These are phyloP conservation scores for Hafferia zeledoni DNA, from an alignment of 2,797 vertebrate species.

Conservation along the genomic window DNA sequence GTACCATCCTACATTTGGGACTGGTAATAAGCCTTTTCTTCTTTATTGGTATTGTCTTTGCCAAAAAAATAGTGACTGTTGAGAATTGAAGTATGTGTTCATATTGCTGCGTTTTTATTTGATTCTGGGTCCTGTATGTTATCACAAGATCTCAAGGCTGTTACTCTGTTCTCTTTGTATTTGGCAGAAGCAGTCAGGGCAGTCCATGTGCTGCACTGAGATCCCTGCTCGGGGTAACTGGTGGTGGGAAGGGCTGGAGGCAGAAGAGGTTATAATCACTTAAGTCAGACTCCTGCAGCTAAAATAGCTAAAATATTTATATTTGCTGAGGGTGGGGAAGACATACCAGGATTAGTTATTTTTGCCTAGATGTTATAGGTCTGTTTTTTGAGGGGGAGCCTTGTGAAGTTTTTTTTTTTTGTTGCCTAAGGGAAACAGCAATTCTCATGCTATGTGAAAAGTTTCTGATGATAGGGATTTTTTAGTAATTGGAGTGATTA, in stretches of 20 bases:
- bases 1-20: constrained; percentile 62
- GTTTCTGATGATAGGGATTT: background rate
- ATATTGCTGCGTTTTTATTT: background rate
- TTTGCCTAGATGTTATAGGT: background rate
- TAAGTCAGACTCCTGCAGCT: background rate
- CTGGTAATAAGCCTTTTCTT: constrained; percentile 48
- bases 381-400: background rate
- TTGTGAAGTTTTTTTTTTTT: constrained; percentile 11
- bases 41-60: constrained; percentile 37
- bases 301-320: constrained; percentile 6
- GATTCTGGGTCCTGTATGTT: background rate
- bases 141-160: background rate
- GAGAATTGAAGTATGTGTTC: constrained; percentile 2
- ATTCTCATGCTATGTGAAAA: background rate
- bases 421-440: constrained; percentile 14
- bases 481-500: background rate
- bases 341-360: background rate
- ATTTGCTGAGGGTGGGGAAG: constrained; percentile 19
- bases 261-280: background rate
- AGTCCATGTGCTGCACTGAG: rapidly evolving
- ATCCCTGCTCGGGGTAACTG: background rate
- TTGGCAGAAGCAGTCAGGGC: background rate
- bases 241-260: background rate
- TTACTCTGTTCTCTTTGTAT: background rate
- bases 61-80: constrained; percentile 41